These are phyloP conservation scores for Dallia pectoralis DNA, from an alignment of 2,797 vertebrate genomes.

Conservation along the genomic window DNA sequence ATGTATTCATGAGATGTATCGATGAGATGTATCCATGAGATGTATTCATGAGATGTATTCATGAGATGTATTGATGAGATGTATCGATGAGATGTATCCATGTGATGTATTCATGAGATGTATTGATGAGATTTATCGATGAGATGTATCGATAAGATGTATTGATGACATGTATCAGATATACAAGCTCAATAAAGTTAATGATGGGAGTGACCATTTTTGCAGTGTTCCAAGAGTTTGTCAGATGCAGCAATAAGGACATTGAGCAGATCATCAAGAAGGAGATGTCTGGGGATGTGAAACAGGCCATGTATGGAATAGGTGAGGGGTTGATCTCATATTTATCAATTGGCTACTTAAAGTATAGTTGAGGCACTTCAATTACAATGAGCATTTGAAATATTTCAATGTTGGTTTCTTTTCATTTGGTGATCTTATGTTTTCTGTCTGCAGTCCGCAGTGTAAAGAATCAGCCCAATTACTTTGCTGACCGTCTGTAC, in stretches of 20 bases:
- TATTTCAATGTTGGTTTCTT: constrained; percentile 6
- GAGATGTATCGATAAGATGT: too few species aligned
- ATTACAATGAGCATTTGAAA: not conserved
- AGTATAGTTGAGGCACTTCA: not conserved
- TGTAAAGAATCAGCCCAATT: constrained; percentile 93
- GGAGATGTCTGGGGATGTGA: constrained; percentile 92
- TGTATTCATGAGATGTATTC: not conserved
- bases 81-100: too few species aligned
- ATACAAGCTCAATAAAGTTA: not conserved
- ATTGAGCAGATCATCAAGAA: constrained; percentile 95
- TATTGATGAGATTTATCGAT: not conserved
- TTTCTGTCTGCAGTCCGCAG: constrained; percentile 79
- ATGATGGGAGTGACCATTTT: constrained; percentile 7
- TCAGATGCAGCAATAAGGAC: constrained; percentile 90
- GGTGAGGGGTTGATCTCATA: constrained; percentile 73
- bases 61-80: too few species aligned
- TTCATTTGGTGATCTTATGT: not conserved
- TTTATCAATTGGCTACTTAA: not conserved
- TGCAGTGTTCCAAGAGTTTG: constrained; percentile 95
- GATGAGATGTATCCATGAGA: too few species aligned
- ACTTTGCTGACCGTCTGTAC: constrained; percentile 94
- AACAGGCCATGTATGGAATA: constrained; percentile 85
- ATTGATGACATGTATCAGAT: not conserved
- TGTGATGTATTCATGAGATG: not conserved
- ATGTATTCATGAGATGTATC: too few species aligned